These are phyloP conservation scores for Synanthedon myopaeformis DNA, from an alignment of 2,888 invertebrate species.

Conservation along the genomic window DNA sequence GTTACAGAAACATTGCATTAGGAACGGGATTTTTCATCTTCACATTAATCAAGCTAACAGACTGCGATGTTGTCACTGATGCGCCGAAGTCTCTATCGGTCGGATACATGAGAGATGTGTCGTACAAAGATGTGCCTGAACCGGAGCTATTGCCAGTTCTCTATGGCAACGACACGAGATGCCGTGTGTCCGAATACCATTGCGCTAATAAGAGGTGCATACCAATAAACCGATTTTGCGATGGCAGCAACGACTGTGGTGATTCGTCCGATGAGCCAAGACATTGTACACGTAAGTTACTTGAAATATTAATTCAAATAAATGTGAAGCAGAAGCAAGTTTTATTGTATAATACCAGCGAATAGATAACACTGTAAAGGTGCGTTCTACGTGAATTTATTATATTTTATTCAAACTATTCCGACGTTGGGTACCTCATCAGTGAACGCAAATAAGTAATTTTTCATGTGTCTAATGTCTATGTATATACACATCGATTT, in stretches of 20 bases:
- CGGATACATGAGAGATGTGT: constrained; percentile 34
- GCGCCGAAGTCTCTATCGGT: constrained; percentile 10
- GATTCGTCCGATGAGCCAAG: constrained; percentile 84
- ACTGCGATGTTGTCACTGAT: constrained; percentile 43
- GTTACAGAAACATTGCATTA: constrained; percentile 30
- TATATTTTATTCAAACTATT: too few species aligned
- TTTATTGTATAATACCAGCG: too few species aligned
- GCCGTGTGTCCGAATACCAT: constrained; percentile 76
- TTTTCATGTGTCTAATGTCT: too few species aligned
- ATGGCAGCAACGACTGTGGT: constrained; percentile 83
- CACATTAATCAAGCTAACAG: constrained; percentile 32
- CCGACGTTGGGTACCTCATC: too few species aligned
- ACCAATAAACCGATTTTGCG: constrained; percentile 80
- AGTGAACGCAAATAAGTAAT: too few species aligned
- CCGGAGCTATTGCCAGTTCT: constrained; percentile 52
- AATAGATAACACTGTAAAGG: too few species aligned
- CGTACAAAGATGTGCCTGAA: constrained; percentile 38
- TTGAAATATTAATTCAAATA: neutral
- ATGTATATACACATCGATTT: too few species aligned
- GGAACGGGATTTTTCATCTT: constrained; percentile 33
- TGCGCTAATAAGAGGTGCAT: constrained; percentile 77
- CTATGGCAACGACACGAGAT: constrained; percentile 62
- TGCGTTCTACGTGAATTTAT: too few species aligned
- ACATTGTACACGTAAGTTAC: constrained; percentile 84
- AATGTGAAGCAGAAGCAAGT: neutral